These are phyloP conservation scores for Drosophila fungiperda DNA, from an alignment of 2,888 invertebrate genomes.

Conservation along the genomic window DNA sequence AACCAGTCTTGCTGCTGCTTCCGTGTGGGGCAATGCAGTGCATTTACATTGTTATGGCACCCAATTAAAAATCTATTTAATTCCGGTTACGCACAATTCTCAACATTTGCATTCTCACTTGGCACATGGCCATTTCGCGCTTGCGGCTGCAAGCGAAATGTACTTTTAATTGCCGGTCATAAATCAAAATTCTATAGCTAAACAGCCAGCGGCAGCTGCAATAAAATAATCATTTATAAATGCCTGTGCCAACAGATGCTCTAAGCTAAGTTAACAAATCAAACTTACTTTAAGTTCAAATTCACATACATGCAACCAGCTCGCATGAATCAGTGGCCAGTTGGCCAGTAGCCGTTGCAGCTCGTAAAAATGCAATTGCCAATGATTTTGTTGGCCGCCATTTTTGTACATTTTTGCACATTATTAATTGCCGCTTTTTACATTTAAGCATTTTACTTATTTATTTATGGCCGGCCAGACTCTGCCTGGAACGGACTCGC, in stretches of 20 bases:
- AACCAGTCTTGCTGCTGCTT: not conserved
- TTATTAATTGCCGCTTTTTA: slow-evolving; percentile 68
- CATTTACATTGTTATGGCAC: slow-evolving; percentile 58
- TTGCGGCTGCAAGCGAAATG: slow-evolving; percentile 56
- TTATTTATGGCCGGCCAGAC: slow-evolving; percentile 48
- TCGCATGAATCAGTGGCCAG: slow-evolving; percentile 70
- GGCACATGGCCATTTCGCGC: slow-evolving; percentile 41
- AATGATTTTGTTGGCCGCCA: slow-evolving; percentile 59
- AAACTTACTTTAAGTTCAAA: slow-evolving; percentile 34
- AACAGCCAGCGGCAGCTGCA: slow-evolving; percentile 30
- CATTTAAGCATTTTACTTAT: slow-evolving; percentile 59
- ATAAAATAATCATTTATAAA: slow-evolving; percentile 60
- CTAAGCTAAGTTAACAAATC: slow-evolving; percentile 42
- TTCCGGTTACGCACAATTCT: slow-evolving; percentile 37
- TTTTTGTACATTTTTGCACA: slow-evolving; percentile 63
- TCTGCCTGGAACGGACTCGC: slow-evolving; percentile 19
- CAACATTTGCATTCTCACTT: slow-evolving; percentile 14
- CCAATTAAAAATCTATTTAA: slow-evolving; percentile 77
- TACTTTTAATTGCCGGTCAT: slow-evolving; percentile 80
- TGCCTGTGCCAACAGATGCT: slow-evolving; percentile 49
- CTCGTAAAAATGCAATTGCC: slow-evolving; percentile 71
- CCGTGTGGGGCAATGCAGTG: slow-evolving; percentile 10
- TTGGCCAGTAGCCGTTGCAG: slow-evolving; percentile 35
- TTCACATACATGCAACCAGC: too few species aligned
- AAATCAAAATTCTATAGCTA: slow-evolving; percentile 66